These are phyloP conservation scores for Hippolais icterina DNA, from an alignment of 2,113 vertebrate species.

Conservation along the genomic window DNA sequence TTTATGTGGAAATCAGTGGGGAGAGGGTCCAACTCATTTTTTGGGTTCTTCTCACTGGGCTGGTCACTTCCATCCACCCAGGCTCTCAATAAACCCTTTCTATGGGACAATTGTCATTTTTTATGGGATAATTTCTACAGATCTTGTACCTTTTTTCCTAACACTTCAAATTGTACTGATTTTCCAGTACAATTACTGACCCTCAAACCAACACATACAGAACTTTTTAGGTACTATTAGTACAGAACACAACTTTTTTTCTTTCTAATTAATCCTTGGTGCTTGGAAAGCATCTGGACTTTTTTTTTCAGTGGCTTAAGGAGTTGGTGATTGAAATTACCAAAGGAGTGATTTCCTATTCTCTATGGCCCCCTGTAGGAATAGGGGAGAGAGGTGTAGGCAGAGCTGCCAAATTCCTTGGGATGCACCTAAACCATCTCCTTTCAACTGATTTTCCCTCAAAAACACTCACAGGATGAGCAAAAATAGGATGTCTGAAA, in stretches of 20 bases:
- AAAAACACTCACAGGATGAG: background rate
- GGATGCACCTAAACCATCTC: background rate
- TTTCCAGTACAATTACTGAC: background rate
- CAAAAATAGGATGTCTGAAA: fast-evolving
- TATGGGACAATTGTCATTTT: background rate
- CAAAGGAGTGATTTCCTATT: background rate
- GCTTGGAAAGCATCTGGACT: fast-evolving
- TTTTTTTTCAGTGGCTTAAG: background rate
- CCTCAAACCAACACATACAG: background rate
- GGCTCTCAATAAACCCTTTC: background rate
- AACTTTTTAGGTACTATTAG: fast-evolving
- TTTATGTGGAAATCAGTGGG: background rate
- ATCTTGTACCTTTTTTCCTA: background rate
- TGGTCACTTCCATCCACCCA: background rate
- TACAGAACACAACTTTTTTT: fast-evolving
- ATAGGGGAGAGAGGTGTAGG: background rate
- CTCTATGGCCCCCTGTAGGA: no score
- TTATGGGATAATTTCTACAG: background rate
- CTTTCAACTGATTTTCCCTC: background rate
- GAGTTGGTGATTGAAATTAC: no score
- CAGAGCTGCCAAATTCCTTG: background rate
- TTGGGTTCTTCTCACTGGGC: background rate
- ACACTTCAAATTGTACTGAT: fast-evolving
- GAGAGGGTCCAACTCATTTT: background rate
- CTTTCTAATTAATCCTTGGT: background rate